Conservation (phyloP, 2,888 invertebrate species). For the Aleiodes testaceus region DNA sequence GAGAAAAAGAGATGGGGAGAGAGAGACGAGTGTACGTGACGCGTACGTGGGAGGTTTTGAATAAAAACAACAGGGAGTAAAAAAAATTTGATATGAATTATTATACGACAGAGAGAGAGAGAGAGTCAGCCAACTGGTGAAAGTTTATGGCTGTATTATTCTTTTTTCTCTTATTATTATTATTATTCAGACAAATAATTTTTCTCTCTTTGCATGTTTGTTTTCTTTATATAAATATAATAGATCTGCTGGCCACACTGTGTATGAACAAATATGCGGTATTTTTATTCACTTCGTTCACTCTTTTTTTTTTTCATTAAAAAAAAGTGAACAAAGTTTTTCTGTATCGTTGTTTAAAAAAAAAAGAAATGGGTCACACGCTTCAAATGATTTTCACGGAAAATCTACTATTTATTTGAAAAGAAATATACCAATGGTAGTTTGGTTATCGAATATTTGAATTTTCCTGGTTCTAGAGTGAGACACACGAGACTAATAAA, state of each 20-base stretch:
- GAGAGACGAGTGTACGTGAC: slow-evolving; percentile 35
- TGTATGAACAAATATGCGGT: neutral
- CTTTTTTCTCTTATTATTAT: neutral
- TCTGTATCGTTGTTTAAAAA: neutral
- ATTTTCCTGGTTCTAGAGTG: neutral
- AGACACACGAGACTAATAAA: slow-evolving; percentile 14
- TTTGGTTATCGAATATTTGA: slow-evolving; percentile 19
- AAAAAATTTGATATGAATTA: slow-evolving; percentile 36
- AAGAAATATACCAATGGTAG: neutral
- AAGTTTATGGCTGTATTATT: slow-evolving; percentile 34
- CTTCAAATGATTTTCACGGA: slow-evolving; percentile 24
- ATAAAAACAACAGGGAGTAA: slow-evolving; percentile 4
- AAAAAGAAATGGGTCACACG: slow-evolving; percentile 32
- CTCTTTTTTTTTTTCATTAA: neutral
- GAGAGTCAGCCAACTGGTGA: slow-evolving; percentile 33
- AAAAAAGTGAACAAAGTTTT: neutral
- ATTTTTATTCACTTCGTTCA: neutral
- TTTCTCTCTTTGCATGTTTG: neutral
- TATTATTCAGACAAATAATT: neutral
- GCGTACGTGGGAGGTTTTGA: slow-evolving; percentile 22
- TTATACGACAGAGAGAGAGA: slow-evolving; percentile 27
- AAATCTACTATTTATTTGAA: slow-evolving; percentile 27
- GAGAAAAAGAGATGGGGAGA: neutral
- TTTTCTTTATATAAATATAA: slow-evolving; percentile 7
- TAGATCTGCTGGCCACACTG: neutral